Percentiles rank a stretch among this genome's conserved stretches.
Evolutionary conservation across 2,888 invertebrate species (phyloP).

Genomic region (Lasioglossum malachurum): DNA sequence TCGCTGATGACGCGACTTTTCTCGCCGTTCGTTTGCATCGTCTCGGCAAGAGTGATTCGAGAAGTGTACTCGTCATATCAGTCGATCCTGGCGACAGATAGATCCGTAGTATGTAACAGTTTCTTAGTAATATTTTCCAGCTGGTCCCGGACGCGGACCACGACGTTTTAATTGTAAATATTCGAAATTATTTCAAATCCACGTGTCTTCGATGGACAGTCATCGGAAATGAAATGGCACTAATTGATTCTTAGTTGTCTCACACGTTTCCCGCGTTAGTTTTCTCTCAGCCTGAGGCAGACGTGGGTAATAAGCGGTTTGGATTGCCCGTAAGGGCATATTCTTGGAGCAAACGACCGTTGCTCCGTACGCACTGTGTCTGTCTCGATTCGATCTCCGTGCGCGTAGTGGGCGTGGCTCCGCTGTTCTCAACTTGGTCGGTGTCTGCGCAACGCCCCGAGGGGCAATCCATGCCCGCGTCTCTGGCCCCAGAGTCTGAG

Average conservation of each 20-base stretch:
- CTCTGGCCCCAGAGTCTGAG: not conserved
- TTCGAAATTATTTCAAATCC: conserved; percentile 10
- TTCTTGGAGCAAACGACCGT: too few species aligned
- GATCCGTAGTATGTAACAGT: not conserved
- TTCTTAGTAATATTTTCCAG: conserved; percentile 39
- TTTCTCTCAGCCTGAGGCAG: not conserved
- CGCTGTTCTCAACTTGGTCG: not conserved
- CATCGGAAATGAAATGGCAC: conserved; percentile 32
- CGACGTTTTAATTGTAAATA: conserved; percentile 50
- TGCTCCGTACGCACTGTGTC: too few species aligned
- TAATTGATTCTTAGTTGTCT: conserved; percentile 33
- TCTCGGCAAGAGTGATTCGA: not conserved
- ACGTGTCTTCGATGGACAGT: not conserved
- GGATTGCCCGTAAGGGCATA: not conserved
- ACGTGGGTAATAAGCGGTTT: not conserved
- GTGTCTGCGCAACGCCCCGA: not conserved
- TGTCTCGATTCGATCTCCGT: too few species aligned
- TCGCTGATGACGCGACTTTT: conserved; percentile 12
- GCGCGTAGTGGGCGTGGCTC: not conserved
- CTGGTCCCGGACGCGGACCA: not conserved
- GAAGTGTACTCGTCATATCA: not conserved
- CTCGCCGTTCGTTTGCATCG: not conserved
- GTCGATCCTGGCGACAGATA: not conserved
- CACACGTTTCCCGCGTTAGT: not conserved
- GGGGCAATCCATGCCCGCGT: not conserved